Percentiles rank a stretch among this genome's conserved stretches.
Conservation (phyloP, 2,797 vertebrate species). For the Champsocephalus gunnari region DNA sequence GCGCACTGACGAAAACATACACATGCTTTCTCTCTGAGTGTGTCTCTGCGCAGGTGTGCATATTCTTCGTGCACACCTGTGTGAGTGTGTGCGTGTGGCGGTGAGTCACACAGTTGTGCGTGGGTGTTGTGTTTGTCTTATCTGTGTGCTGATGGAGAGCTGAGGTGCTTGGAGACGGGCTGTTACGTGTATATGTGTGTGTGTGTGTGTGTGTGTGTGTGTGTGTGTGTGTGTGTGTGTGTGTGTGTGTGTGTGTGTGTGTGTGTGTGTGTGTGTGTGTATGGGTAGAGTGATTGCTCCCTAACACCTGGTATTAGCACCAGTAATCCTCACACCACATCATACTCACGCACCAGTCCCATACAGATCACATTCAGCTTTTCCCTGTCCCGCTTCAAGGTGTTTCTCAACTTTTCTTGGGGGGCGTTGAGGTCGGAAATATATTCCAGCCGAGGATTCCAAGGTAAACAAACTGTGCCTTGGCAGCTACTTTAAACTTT, state of each 20-base stretch:
- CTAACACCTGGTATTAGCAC: conserved; percentile 83
- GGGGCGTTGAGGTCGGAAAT: neutral
- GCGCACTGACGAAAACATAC: conserved; percentile 10
- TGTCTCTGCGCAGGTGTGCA: conserved; percentile 54
- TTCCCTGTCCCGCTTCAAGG: conserved; percentile 35
- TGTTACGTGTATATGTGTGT: conserved; percentile 63
- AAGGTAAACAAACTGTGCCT: conserved; percentile 15
- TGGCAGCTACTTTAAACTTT: conserved; percentile 3
- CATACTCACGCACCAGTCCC: conserved; percentile 79
- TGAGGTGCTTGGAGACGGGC: conserved; percentile 75
- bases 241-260: conserved; percentile 47
- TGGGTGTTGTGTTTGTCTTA: conserved; percentile 79
- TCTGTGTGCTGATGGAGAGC: conserved; percentile 77
- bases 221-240: conserved; percentile 33
- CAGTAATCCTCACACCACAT: conserved; percentile 80
- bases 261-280: conserved; percentile 41
- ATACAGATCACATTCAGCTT: conserved; percentile 64
- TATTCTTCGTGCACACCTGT: conserved; percentile 39
- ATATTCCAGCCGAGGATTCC: conserved; percentile 5
- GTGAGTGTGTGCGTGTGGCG: conserved; percentile 48
- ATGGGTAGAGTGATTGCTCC: conserved; percentile 73
- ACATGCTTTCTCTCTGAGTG: conserved; percentile 23
- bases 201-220: neutral
- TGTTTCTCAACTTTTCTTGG: conserved; percentile 62
- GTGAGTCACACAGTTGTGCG: conserved; percentile 75